These are phyloP conservation scores for Drosophila subsilvestris DNA, from an alignment of 2,888 invertebrate species.

Conservation along the genomic window DNA sequence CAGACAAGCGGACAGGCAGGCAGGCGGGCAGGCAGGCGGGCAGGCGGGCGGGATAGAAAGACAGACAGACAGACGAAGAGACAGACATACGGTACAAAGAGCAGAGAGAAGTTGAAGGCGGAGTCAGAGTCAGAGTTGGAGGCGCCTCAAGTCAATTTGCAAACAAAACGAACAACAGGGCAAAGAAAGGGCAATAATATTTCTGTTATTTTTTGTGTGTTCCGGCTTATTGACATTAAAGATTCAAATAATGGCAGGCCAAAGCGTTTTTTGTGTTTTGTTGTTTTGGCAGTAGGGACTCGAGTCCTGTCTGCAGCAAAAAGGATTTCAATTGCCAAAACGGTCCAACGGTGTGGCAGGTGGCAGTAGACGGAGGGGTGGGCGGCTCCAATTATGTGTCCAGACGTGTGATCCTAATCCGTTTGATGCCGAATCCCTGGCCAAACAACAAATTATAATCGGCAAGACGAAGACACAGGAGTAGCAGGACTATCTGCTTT, in stretches of 20 bases:
- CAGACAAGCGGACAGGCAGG: conserved; percentile 5
- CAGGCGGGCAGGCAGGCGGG: neutral
- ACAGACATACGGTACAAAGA: neutral
- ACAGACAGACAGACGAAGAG: conserved; percentile 5
- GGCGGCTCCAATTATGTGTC: conserved; percentile 41
- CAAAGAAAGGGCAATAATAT: conserved; percentile 31
- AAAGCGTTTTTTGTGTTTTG: too few relatives aligned
- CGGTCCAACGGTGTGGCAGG: conserved; percentile 14
- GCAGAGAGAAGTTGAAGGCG: neutral
- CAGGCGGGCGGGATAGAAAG: neutral
- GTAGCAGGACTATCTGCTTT: neutral
- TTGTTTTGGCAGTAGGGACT: neutral
- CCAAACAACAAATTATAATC: conserved; percentile 34
- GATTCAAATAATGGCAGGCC: conserved; percentile 65
- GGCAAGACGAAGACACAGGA: conserved; percentile 25
- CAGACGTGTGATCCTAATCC: conserved; percentile 46
- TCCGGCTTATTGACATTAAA: conserved; percentile 71
- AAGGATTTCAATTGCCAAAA: conserved; percentile 72
- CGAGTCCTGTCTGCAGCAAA: conserved; percentile 12
- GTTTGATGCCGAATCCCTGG: conserved; percentile 24
- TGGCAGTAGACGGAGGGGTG: conserved; percentile 1
- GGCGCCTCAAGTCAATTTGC: conserved; percentile 46
- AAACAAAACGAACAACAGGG: conserved; percentile 7
- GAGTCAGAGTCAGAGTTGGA: neutral
- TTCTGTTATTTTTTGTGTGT: conserved; percentile 15